A percentile compares a stretch with the other conserved stretches of the same genome.
Conservation (phyloP, 2,113 vertebrate species). For the Pampusana beccarii region DNA sequence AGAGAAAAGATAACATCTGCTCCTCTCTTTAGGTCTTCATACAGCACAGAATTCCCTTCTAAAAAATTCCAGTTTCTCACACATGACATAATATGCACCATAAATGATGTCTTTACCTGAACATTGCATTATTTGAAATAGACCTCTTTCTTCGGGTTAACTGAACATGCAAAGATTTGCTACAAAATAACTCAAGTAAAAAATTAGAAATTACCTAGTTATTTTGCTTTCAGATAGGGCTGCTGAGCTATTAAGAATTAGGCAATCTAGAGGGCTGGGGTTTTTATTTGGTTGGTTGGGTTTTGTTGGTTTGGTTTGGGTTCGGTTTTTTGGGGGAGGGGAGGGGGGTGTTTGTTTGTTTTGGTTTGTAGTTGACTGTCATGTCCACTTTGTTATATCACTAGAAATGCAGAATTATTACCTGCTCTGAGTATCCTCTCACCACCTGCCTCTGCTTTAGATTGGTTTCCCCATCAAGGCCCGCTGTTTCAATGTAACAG, state of each 20-base stretch:
- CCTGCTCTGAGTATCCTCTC: constrained; percentile 81
- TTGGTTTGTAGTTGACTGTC: background rate
- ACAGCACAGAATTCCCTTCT: background rate
- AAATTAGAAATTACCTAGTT: background rate
- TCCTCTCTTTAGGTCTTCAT: background rate
- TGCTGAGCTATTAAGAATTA: background rate
- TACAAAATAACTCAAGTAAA: background rate
- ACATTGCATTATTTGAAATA: background rate
- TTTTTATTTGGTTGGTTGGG: background rate
- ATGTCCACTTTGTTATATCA: background rate
- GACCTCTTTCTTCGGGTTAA: background rate
- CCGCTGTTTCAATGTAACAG: constrained; percentile 92
- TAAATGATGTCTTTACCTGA: background rate
- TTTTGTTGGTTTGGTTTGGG: too few species aligned
- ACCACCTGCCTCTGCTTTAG: constrained; percentile 94
- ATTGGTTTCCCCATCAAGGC: constrained; percentile 94
- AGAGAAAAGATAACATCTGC: background rate
- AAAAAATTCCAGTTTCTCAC: background rate
- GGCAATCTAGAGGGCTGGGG: background rate
- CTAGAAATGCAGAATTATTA: constrained; percentile 42
- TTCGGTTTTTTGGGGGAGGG: too few species aligned
- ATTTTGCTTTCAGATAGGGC: background rate
- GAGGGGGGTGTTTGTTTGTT: too few species aligned
- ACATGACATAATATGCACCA: accelerated
- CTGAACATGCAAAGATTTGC: background rate